Base-by-base conservation (phyloP, 2,888 invertebrate genomes). In the Sthenelais limicola region DNA sequence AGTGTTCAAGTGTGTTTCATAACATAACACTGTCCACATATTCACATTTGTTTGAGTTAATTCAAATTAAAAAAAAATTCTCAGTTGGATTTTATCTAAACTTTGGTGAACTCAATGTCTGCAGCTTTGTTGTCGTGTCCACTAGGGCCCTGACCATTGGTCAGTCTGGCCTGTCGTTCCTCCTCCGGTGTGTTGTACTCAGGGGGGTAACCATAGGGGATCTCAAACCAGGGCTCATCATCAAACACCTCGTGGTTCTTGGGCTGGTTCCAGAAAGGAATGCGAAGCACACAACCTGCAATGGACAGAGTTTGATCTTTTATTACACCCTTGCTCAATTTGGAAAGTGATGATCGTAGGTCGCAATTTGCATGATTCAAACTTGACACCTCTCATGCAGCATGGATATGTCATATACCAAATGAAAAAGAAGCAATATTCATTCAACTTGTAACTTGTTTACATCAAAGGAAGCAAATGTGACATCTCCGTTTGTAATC, bases 221-320 rank as follows among this genome's bases (percentile, higher is more conserved):
- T 35, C 49, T 66, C 66, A 30, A 67, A 72, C 49, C 49, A 72
- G 5, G 43, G 66, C 32, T 26, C 51, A 72, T 86, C 86, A 48
- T 86, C 83, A 70, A 80, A 85, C 33, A 83, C 58, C 1, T 71
- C 73, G 4, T 18, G 18, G n/a, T 48, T 18, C 24, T 76, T 73
- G 3, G 81, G 80, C 35, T 79, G 79, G 71, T 84, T 80, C 74
- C 80, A 80, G 15, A 82, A 35, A 0, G 80, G 80, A 5, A 81
- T 70, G 21, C 49, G 48, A 52, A 74, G 74, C 26, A 73, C 69
- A 24, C 48, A 72, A 66, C 84, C 84, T 68, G 82, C 32, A 21
- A 43, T 21, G 9, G n/a, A n/a, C n/a, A n/a, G n/a, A n/a, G n/a
- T n/a, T n/a, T n/a, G 24, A 9, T 12, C 9, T 18, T 12, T 43